Evolutionary conservation across 2,113 vertebrate genomes (phyloP), one percentile per base, ranked within the genome.

Genomic region (Hipposideros armiger): DNA sequence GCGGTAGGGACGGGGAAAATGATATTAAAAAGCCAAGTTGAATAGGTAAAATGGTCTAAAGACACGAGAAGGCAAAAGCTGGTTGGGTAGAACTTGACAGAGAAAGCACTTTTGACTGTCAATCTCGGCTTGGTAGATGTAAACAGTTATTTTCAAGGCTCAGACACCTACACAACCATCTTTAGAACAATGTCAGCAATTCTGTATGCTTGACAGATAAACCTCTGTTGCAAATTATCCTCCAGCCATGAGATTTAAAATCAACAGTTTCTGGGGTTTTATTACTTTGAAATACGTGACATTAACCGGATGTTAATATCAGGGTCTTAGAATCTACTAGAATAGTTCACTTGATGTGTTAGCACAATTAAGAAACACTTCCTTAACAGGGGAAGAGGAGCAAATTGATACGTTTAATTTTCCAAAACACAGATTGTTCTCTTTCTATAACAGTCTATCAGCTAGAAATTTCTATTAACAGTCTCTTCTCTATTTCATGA

Each of bases 181-280:
- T 96, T 97, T 95, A 96, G 86, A 98, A 98, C 77, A 92, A 83
- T 77, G 47, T 82, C 96, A 96, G 76, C 47, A 95, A 94, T 97
- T 98, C 73, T 92, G 69, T 91, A 96, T 97, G 67, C 91, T 64
- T 97, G 67, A 88, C 62, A 97, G 84, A 96, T 95, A 97, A 98
- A 97, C 73, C 32, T 96, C 66, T 95, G 19, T 2, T 95, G 85
- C 50, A 98, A 97, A 98, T 97, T 90, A 97, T 92, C 45, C 93
- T 62, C 42, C 13, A 94, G 96, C 66, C 96, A 86, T 24, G 42
- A 11, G 92, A 86, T 70, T 96, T 83, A 93, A 98, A 97, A 95
- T 10, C 58, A 45, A 78, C 30, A 64, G 56, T 93, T 80, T 80
- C 90, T 96, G 80, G 73, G 91, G 20, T 73, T 88, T 90, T 50